Base-by-base conservation (phyloP, 30 jellyfish, hydroid and myxozoan species). In the Aurelia sp. region DNA sequence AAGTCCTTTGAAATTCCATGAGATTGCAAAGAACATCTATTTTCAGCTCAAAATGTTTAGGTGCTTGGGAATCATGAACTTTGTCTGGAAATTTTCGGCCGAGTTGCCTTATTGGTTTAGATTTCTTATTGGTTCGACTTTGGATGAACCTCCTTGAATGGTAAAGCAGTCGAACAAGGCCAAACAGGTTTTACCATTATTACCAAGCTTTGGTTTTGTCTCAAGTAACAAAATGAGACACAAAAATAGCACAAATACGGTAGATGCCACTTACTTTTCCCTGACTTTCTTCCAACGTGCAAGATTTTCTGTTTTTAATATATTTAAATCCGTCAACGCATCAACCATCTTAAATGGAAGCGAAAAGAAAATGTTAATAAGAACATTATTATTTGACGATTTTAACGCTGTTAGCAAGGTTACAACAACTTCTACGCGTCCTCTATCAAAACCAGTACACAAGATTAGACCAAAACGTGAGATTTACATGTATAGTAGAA, bases 241-340 rank as follows among this genome's bases (percentile, higher is more conserved):
- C 19, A 64, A 4, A 13, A 4, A 20, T 6, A 18, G 6, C 57
- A 21, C n/a, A 21, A 21, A 21, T 7, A 21, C 33, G 74, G 33
- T 44, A 64, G 2, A 27, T 27, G 33, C 19, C 18, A 76, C 57
- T 41, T 23, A 87, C 96, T 75, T 78, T 63, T 37, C 81, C 52
- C 87, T 61, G 21, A 77, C 89, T 60, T 69, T 68, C 81, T 75
- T 73, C 96, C 96, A 87, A 59, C 96, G 40, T 30, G 80, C 80
- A 16, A 87, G 30, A 61, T 87, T 87, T 8, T 77, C 90, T 59
- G 84, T 48, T 62, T 78, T 78, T 78, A 87, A 62, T n/a, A 62
- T 57, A 5, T 16, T 65, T 47, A 87, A 62, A 48, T 87, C 82
- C 11, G 90, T 40, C 30, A 55, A 65, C 0, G 84, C 80, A 68